Conservation (phyloP, 2,113 vertebrate genomes). For the Marmota flaviventris region DNA sequence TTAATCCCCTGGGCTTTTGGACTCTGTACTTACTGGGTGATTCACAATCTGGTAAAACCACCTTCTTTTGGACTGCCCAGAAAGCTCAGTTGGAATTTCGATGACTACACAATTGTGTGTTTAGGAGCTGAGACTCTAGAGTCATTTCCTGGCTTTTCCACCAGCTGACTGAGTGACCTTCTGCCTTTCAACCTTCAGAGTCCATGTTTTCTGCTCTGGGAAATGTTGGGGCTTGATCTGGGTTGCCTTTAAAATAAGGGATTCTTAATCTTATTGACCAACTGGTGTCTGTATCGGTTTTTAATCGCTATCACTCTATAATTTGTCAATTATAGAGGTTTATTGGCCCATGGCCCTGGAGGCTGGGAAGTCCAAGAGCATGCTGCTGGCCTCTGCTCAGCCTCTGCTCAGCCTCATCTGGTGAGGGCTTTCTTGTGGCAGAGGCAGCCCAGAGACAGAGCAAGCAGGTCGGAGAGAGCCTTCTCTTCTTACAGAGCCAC, state of each 20-base stretch:
- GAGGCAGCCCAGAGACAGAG: neutral
- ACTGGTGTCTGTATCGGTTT: neutral
- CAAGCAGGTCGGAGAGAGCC: neutral
- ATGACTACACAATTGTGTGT: neutral
- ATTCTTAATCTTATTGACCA: neutral
- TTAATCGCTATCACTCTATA: neutral
- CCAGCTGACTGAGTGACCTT: neutral
- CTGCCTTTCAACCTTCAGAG: neutral
- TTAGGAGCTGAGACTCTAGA: neutral
- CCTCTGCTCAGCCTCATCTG: neutral
- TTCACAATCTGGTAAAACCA: slow-evolving; percentile 52
- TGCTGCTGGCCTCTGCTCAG: neutral
- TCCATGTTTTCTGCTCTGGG: neutral
- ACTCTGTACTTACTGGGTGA: slow-evolving; percentile 58
- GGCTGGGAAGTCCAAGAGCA: neutral
- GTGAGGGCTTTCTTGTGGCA: neutral
- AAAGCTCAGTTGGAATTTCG: slow-evolving; percentile 36
- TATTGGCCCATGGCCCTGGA: neutral
- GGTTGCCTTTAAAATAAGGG: neutral
- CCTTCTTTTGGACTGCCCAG: neutral
- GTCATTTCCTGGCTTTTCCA: neutral
- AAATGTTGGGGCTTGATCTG: neutral
- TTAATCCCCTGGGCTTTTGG: slow-evolving; percentile 52
- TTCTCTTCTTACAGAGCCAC: neutral
- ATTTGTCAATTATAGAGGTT: neutral